Base-by-base conservation (phyloP, 2,113 vertebrate species). In the Ochotona princeps region DNA sequence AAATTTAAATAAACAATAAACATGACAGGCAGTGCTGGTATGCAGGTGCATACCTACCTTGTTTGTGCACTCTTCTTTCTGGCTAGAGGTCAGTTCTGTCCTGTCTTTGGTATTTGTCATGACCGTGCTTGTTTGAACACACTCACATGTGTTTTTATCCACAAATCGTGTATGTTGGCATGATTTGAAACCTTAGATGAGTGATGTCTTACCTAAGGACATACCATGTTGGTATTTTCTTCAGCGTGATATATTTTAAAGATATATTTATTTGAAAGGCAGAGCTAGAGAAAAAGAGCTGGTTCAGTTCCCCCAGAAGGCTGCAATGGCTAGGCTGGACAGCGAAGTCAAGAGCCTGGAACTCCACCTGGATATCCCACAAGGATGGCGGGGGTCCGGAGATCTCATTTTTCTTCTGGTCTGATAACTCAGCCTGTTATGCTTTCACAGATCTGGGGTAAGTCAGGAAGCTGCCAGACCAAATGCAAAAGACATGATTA, bases 121-220 rank as follows among this genome's bases (percentile, higher is more conserved):
- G 47, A 49, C 7, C 20, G 67, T 26, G 54, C 20, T 90, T 60
- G 30, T 57, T 44, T 89, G 86, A 17, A 83, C 3, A 72, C 23
- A 85, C 83, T 78, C 18, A 65, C 3, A 2, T 0, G 0, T 74
- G 35, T 60, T 81, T 76, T 85, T 35, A 13, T 61, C 18, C 26
- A 49, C 11, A 87, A 38, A 60, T 11, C 30, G 14, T 72, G 35
- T 78, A 65, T 72, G 32, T 60, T 63, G 69, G 28, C 78, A 6
- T 81, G 66, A 70, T 94, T 91, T 72, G n/a, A 78, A 73, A 35
- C 60, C 69, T 81, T 25, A 87, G 67, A n/a, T 76, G 60, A 73
- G 66, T 70, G 7, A 38, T 72, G 51, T 63, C 28, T 57, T 57
- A 5, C 14, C 54, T 57, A 57, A 14, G 14, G 54, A 57, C 14